Conservation (phyloP, 2,888 invertebrate species). For the Acanthopleura granulata region DNA sequence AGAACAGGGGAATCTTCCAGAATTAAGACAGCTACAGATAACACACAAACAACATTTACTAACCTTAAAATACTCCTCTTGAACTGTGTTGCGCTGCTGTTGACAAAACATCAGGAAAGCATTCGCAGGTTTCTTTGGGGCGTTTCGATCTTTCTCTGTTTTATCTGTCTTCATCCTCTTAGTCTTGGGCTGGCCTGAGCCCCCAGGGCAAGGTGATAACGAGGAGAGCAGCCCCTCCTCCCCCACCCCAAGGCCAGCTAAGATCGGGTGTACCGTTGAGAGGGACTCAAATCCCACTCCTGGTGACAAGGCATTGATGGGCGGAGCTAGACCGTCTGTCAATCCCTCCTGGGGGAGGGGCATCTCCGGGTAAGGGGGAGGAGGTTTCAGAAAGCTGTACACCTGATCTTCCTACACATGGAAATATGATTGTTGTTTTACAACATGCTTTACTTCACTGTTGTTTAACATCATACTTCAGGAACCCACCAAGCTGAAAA, state of each 20-base stretch:
- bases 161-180: constrained; percentile 43
- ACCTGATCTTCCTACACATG: constrained; percentile 54
- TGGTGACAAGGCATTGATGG: background rate
- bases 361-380: constrained; percentile 26
- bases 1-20: too few species aligned
- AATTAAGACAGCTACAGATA: too few species aligned
- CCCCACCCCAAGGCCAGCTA: background rate
- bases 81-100: constrained; percentile 50
- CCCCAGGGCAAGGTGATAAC: background rate
- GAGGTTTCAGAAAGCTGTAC: constrained; percentile 39
- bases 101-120: constrained; percentile 63
- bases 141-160: constrained; percentile 41
- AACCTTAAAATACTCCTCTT: constrained; percentile 60
- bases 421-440: background rate
- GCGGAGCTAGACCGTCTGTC: background rate
- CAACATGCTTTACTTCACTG: too few species aligned
- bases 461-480: too few species aligned
- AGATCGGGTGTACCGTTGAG: constrained; percentile 8
- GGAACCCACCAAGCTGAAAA: too few species aligned
- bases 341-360: background rate
- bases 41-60: constrained; percentile 3
- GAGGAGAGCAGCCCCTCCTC: background rate
- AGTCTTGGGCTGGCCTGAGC: background rate
- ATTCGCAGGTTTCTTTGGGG: constrained; percentile 60
- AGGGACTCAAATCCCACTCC: background rate